Base-by-base conservation (phyloP, 2,888 invertebrate genomes). In the Germaria angustata region DNA sequence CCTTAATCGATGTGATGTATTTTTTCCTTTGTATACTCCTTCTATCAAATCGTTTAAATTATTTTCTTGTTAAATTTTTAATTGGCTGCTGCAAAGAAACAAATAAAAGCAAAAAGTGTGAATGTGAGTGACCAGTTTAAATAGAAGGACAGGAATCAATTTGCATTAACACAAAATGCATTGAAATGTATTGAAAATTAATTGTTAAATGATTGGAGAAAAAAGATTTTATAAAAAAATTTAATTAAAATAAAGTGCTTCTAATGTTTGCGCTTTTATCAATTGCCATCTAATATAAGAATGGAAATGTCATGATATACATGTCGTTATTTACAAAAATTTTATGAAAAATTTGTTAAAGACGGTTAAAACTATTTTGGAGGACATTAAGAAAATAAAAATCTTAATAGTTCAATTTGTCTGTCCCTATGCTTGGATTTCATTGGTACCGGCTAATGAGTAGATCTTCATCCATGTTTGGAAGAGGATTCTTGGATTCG, bases 71-170 rank as follows among this genome's bases (percentile, higher is more conserved):
- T 78, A 34, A 76, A 61, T 72, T 75, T 69, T 80, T 76, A 80
- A 84, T 82, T 80, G 78, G 68, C 69, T 80, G 81, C 85, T 85
- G 55, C 46, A 83, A 79, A 55, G 55, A 79, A 46, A 66, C 11
- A 77, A 28, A 71, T 41, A 59, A 6, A 24, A 15, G 24, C 13
- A 22, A 68, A 28, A 11, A 13, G 13, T 28, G 24, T 49, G 22
- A 46, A 3, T 15, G n/a, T 49, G n/a, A 22, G 5, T 36, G 49
- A n/a, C 34, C 39, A 53, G 13, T 41, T 24, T 8, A 53, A 49
- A n/a, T n/a, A n/a, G n/a, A 32, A 28, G 2, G 7, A 9, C 53
- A 15, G 15, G 32, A 32, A 28, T 24, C 22, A 28, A 28, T 20
- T 11, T n/a, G 1, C n/a, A 28, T 15, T 41, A 5, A 15, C 46